Evolutionary conservation across 2,797 vertebrate genomes (phyloP), one percentile per base, ranked within the genome.

Genomic region (Geotria australis): DNA sequence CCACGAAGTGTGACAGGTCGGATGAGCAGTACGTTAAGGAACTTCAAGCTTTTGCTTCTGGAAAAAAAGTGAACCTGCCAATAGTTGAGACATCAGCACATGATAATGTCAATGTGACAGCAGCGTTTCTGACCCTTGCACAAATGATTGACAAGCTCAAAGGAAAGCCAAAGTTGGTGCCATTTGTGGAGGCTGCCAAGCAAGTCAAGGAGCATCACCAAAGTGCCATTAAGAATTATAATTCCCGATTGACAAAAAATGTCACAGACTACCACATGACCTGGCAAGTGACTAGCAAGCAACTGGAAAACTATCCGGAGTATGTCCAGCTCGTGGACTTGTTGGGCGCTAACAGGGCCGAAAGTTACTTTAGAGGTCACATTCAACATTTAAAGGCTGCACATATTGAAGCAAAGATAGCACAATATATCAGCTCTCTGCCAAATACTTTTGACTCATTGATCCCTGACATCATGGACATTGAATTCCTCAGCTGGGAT

Each of bases 61-160:
- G 51, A 51, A 85, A 81, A 72, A 96, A 99, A 74, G 96, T 95
- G 71, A 96, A 82, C 68, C 73, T 99, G 61, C 64, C 78, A 61
- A 74, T 95, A 3, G 81, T 94, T 46, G 91, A 99, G 73, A 99
- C 91, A 2, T 85, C 91, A 0, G 80, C 80, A 24, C 77, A 81
- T 63, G 74, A 76, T 62, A 85, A 84, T 55, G 68, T 95, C 60
- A 99, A 99, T 15, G 72, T 79, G 62, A 88, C 96, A 62, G 76
- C 85, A 6, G 85, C 82, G 74, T 99, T 99, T 68, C 83, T 80
- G 59, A 78, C 84, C 46, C 72, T 99, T 66, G 75, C 82, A 69
- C 88, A 96, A 71, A 84, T 98, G 77, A 74, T 99, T 74, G 91
- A 96, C 68, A 98, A 93, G 76, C 81, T 83, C 11, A 73, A 83